Percentiles rank a stretch among this genome's conserved stretches.
These are phyloP conservation scores for Andrena camellia DNA, from an alignment of 2,888 invertebrate species.

Conservation along the genomic window DNA sequence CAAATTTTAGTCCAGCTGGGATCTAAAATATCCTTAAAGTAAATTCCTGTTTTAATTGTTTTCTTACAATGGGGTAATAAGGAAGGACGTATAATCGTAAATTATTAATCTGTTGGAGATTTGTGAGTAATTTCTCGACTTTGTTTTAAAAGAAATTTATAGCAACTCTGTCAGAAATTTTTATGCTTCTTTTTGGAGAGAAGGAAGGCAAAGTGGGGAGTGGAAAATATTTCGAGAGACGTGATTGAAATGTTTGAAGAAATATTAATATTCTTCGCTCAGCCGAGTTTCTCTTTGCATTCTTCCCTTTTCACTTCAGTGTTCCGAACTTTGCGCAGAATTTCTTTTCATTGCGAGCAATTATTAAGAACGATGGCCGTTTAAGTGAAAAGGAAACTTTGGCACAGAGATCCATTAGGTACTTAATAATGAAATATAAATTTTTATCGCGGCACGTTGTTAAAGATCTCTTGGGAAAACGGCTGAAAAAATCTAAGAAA, in stretches of 20 bases:
- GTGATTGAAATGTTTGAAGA: slow-evolving; percentile 26
- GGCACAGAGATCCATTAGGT: slow-evolving; percentile 18
- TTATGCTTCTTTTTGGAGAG: neutral
- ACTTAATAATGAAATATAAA: slow-evolving; percentile 32
- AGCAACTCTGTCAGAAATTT: slow-evolving; percentile 13
- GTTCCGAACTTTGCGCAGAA: slow-evolving; percentile 11
- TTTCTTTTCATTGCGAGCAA: slow-evolving; percentile 33
- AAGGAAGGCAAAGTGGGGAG: neutral
- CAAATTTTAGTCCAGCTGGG: neutral
- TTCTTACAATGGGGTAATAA: slow-evolving; percentile 3
- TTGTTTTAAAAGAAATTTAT: neutral
- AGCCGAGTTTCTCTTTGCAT: slow-evolving; percentile 10
- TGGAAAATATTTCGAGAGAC: slow-evolving; percentile 11
- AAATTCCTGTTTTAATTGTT: neutral
- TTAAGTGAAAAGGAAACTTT: slow-evolving; percentile 33
- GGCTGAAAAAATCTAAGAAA: neutral
- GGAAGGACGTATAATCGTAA: neutral
- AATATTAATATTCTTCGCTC: slow-evolving; percentile 25
- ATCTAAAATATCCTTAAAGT: neutral
- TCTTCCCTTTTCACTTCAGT: slow-evolving; percentile 22
- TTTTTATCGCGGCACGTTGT: slow-evolving; percentile 13
- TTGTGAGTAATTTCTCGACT: slow-evolving; percentile 19
- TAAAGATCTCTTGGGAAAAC: slow-evolving; percentile 7
- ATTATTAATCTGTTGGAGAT: slow-evolving; percentile 19
- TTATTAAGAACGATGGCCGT: slow-evolving; percentile 32